Evolutionary conservation across 2,888 invertebrate species (phyloP).

Genomic region (Panzeria rudis): DNA sequence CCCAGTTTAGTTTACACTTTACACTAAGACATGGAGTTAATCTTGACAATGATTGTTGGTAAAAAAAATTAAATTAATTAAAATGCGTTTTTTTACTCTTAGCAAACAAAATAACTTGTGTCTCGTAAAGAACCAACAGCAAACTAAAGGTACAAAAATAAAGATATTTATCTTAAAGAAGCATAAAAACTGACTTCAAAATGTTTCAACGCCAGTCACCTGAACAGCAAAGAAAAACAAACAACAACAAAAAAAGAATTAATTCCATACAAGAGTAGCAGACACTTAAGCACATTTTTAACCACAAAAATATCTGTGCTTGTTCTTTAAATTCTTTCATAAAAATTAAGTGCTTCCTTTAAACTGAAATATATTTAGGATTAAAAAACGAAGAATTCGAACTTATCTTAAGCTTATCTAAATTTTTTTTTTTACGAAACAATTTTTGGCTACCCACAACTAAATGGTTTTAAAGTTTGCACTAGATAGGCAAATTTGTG

Average conservation of each 20-base stretch:
- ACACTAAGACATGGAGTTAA: constrained; percentile 48
- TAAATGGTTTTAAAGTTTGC: neutral
- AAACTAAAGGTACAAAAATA: constrained; percentile 13
- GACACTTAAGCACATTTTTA: constrained; percentile 16
- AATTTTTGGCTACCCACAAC: neutral
- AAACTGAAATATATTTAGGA: neutral
- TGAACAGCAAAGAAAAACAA: neutral
- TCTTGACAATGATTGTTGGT: constrained; percentile 57
- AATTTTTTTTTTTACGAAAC: constrained; percentile 19
- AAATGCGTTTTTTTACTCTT: constrained; percentile 45
- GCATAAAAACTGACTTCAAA: constrained; percentile 48
- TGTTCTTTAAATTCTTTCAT: neutral
- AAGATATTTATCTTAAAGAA: constrained; percentile 64
- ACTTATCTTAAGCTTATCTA: constrained; percentile 54
- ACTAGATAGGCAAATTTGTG: neutral
- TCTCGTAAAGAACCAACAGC: constrained; percentile 19
- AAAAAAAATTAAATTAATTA: constrained; percentile 63
- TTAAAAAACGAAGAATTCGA: neutral
- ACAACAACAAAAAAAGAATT: neutral
- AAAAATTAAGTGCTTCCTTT: neutral
- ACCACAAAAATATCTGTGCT: neutral
- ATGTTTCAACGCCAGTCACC: constrained; percentile 47
- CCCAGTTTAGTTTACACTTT: constrained; percentile 68
- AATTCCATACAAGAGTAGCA: constrained; percentile 36
- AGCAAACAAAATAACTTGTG: neutral